phyloP scores from a whole-genome alignment of 2,888 invertebrate species.

The Pachycephus smyrnensis region DNA sequence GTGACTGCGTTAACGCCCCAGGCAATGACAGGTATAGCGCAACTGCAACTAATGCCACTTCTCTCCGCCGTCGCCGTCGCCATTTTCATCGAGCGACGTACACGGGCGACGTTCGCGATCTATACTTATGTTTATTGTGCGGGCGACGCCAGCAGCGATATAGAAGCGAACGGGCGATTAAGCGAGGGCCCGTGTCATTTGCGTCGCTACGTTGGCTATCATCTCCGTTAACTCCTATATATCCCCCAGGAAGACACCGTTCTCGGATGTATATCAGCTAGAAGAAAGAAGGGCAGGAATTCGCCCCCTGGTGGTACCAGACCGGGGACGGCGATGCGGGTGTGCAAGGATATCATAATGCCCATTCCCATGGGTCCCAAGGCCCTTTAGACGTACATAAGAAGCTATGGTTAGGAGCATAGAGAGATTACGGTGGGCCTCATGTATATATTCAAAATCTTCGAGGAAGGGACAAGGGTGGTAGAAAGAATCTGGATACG shows the following conservation, averaged over 20 bases:
- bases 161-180: neutral
- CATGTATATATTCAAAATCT: neutral
- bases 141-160: neutral
- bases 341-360: neutral
- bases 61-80: neutral
- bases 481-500: neutral
- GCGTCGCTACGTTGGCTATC: slow-evolving; percentile 2
- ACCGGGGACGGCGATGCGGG: neutral
- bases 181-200: slow-evolving; percentile 3
- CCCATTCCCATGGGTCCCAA: neutral
- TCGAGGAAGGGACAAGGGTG: neutral
- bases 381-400: neutral
- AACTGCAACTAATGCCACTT: slow-evolving; percentile 20
- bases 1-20: slow-evolving; percentile 49
- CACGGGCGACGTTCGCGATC: neutral
- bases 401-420: neutral
- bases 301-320: neutral
- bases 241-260: neutral
- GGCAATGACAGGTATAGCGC: slow-evolving; percentile 42
- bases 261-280: neutral
- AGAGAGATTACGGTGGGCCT: neutral
- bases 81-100: neutral
- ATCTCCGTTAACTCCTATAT: neutral
- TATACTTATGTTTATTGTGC: slow-evolving; percentile 5
- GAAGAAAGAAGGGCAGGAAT: neutral